Base-by-base conservation (phyloP, 2,888 invertebrate genomes). In the Volucella inflata region DNA sequence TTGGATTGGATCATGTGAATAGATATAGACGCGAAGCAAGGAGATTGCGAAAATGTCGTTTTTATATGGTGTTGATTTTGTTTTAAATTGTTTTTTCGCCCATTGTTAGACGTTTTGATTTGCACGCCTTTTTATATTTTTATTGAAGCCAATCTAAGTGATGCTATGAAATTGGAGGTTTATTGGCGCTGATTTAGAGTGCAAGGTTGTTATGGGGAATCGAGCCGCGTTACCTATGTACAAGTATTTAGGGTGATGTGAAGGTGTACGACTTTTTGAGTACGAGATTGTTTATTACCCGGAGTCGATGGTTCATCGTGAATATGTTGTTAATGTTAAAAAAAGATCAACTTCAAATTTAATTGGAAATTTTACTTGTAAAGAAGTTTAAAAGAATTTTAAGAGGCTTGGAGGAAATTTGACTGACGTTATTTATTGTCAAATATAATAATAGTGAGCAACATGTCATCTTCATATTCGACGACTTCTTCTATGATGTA, bases 161-260 rank as follows among this genome's bases (percentile, higher is more conserved):
- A 42, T 42, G 64, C 38, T 65, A 44, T 64, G 38, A 16, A 42
- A 62, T 55, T 51, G 60, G 16, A 62, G 50, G 48, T 70, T 51
- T 79, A 53, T 50, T 46, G 17, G 17, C 42, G 44, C 11, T 53
- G 79, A 64, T 53, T 81, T 81, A 65, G 81, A 76, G 76, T 76
- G 70, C 81, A 81, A 81, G 76, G 81, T 76, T 81, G 51, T 30
- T 57, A 76, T 76, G 76, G 76, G 57, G 8, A 76, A 70, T 68
- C 55, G 36, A 57, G 30, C 6, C 30, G 30, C 6, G 30, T 67
- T n/a, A n/a, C n/a, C n/a, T 67, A 12, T 4, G 16, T 40, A 30
- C 30, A 6, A 30, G 30, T 6, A 53, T 55, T 62, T 57, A 10
- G 14, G 42, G 57, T 70, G 68, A 48, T 42, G 14, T 55, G 50